Conservation (phyloP, 2,113 vertebrate genomes). For the Emydura subglobosa region DNA sequence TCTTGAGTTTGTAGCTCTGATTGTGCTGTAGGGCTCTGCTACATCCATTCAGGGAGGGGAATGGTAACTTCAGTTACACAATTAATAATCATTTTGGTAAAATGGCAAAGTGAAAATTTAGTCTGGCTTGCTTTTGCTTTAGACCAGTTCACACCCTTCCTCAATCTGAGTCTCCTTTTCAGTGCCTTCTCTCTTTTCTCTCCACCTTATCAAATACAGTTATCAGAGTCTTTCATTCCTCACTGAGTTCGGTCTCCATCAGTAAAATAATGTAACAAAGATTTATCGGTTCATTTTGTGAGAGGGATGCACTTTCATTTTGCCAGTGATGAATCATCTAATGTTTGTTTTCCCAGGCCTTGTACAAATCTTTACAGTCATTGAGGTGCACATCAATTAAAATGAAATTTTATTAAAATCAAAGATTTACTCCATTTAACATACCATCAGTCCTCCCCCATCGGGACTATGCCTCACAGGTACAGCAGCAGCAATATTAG, state of each 20-base stretch:
- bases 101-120: not conserved
- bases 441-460: not conserved
- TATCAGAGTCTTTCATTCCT: conserved; percentile 45
- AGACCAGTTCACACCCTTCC: not conserved
- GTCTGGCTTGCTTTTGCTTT: not conserved
- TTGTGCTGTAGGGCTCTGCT: not conserved
- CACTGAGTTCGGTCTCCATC: conserved; percentile 16
- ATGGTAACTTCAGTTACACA: not conserved
- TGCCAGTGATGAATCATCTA: conserved; percentile 57
- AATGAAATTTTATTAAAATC: conserved; percentile 51
- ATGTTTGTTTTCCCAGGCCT: conserved; percentile 65
- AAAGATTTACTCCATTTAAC: conserved; percentile 58
- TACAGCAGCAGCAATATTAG: not conserved
- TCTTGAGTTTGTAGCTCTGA: not conserved
- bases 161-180: not conserved
- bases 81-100: not conserved
- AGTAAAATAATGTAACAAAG: conserved; percentile 33
- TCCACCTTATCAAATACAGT: conserved; percentile 14
- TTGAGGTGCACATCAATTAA: conserved; percentile 65
- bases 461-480: not conserved
- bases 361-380: conserved; percentile 49
- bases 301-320: conserved; percentile 3
- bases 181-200: not conserved
- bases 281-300: conserved; percentile 52
- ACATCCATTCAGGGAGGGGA: not conserved